phyloP scores from a whole-genome alignment of 2,888 invertebrate species.

The Panopea generosa region DNA sequence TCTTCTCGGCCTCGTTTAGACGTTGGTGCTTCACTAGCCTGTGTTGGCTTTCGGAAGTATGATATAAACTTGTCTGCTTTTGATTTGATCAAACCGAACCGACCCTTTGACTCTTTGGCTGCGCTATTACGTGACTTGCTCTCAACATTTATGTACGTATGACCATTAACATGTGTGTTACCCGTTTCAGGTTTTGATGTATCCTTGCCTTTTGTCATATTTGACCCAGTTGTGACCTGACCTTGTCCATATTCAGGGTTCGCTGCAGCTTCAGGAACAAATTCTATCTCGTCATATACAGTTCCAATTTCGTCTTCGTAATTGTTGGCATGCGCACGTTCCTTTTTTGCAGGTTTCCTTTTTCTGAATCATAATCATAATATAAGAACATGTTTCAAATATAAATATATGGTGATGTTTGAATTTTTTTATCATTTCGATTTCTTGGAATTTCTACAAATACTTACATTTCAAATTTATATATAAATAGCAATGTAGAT shows the following conservation, averaged over 20 bases:
- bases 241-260: too few relatives aligned
- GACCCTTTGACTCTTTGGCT: constrained; percentile 9
- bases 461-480: too few relatives aligned
- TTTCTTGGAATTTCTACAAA: too few relatives aligned
- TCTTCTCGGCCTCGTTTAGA: constrained; percentile 10
- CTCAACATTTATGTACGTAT: neutral
- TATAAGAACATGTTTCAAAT: too few relatives aligned
- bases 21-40: constrained; percentile 14
- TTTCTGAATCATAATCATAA: too few relatives aligned
- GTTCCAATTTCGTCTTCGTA: constrained; percentile 6
- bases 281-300: neutral
- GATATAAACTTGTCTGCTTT: constrained; percentile 28
- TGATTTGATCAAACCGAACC: constrained; percentile 10
- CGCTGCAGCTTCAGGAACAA: too few relatives aligned
- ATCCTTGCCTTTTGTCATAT: too few relatives aligned
- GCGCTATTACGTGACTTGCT: neutral
- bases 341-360: constrained; percentile 1
- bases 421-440: too few relatives aligned
- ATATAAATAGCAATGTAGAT: too few relatives aligned
- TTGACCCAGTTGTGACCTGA: too few relatives aligned
- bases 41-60: constrained; percentile 24
- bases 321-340: constrained; percentile 11
- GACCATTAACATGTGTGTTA: too few relatives aligned
- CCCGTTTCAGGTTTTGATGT: neutral
- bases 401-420: too few relatives aligned